These are phyloP conservation scores for Galerucella calmariensis DNA, from an alignment of 2,888 invertebrate species.

Conservation along the genomic window DNA sequence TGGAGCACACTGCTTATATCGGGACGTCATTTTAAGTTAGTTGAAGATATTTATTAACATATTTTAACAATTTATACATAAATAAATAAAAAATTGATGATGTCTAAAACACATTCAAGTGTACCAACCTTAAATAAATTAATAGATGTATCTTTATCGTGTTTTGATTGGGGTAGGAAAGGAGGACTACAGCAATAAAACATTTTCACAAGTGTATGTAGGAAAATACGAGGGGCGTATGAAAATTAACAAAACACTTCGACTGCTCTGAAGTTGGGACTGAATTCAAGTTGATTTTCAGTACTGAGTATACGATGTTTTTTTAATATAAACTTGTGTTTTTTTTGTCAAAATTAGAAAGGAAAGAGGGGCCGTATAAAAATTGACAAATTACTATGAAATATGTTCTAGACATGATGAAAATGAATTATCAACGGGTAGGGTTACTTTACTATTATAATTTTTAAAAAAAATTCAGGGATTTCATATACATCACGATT, in stretches of 20 bases:
- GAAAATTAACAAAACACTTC: too few relatives aligned
- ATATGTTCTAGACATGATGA: conserved; percentile 1
- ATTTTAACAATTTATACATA: neutral
- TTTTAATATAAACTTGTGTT: neutral
- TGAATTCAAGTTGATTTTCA: neutral
- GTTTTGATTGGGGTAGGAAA: too few relatives aligned
- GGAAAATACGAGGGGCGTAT: too few relatives aligned
- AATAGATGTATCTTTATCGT: too few relatives aligned
- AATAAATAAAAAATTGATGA: neutral
- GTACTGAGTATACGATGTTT: neutral
- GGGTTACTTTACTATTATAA: neutral
- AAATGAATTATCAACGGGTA: too few relatives aligned
- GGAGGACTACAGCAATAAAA: too few relatives aligned
- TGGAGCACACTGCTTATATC: neutral
- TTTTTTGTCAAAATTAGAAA: too few relatives aligned
- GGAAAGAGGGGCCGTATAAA: neutral
- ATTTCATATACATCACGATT: conserved; percentile 4
- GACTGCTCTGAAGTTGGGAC: too few relatives aligned
- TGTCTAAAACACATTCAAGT: neutral
- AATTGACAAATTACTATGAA: neutral
- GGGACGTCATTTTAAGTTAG: conserved; percentile 1
- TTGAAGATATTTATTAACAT: conserved; percentile 8
- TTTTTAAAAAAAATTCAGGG: conserved; percentile 4
- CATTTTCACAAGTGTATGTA: too few relatives aligned
- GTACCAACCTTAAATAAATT: too few relatives aligned